These are phyloP conservation scores for Silurus glanis DNA, from an alignment of 2,113 vertebrate species.

Conservation along the genomic window DNA sequence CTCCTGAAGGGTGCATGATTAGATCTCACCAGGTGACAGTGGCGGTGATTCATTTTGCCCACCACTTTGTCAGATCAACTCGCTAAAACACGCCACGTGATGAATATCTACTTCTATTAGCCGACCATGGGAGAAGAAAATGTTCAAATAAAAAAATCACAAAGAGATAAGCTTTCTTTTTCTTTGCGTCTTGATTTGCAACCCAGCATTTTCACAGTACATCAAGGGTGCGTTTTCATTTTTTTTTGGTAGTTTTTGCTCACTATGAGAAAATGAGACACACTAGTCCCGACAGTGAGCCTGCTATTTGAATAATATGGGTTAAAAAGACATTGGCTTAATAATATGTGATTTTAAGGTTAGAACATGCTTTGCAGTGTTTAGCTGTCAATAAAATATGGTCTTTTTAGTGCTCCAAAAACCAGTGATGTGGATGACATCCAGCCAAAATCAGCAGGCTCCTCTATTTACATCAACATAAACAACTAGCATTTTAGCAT, in stretches of 20 bases:
- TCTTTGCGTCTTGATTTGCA: neutral
- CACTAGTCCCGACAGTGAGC: neutral
- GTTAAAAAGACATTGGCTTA: neutral
- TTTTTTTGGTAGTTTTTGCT: neutral
- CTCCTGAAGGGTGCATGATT: slow-evolving; percentile 68
- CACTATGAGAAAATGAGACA: neutral
- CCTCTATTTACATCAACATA: neutral
- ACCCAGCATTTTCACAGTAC: neutral
- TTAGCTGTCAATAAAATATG: neutral
- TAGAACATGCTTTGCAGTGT: neutral
- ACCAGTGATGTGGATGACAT: neutral
- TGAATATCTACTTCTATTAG: slow-evolving; percentile 65
- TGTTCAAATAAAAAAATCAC: slow-evolving; percentile 55
- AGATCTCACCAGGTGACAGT: slow-evolving; percentile 68
- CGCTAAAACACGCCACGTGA: slow-evolving; percentile 63
- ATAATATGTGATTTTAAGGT: neutral
- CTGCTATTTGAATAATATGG: neutral
- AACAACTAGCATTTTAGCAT: neutral
- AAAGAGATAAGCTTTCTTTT: neutral
- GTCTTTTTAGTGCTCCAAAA: neutral
- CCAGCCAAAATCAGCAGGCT: neutral
- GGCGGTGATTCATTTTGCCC: slow-evolving; percentile 58
- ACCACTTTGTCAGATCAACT: slow-evolving; percentile 61
- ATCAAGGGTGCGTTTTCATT: neutral
- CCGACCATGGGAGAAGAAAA: slow-evolving; percentile 47